Percentiles rank a stretch among this genome's conserved stretches.
phyloP scores from a whole-genome alignment of 2,888 invertebrate species.

The Hofmannophila pseudospretella region DNA sequence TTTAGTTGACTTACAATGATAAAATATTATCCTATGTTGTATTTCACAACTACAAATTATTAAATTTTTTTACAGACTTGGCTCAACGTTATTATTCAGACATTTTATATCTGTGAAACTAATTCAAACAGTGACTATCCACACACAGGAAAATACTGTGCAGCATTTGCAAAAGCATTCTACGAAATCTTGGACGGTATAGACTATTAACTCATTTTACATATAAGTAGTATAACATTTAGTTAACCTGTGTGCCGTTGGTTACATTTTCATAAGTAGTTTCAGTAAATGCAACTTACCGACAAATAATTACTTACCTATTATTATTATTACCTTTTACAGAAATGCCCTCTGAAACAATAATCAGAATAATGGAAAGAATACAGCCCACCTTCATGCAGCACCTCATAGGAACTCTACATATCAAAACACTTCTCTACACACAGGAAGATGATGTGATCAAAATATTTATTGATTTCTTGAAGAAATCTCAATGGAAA shows the following conservation, averaged over 20 bases:
- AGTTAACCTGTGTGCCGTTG: no score
- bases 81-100: slow-evolving; percentile 56
- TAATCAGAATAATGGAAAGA: slow-evolving; percentile 44
- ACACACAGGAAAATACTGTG: slow-evolving; percentile 44
- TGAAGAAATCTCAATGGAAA: slow-evolving; percentile 38
- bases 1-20: no score
- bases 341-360: slow-evolving; percentile 48
- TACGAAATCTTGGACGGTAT: slow-evolving; percentile 53
- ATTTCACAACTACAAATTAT: neutral
- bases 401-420: slow-evolving; percentile 39
- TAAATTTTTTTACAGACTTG: slow-evolving; percentile 43
- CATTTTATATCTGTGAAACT: slow-evolving; percentile 53
- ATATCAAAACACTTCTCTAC: slow-evolving; percentile 34
- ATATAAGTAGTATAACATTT: no score
- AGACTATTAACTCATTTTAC: no score
- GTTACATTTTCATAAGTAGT: neutral
- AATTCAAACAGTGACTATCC: slow-evolving; percentile 56
- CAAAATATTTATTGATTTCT: slow-evolving; percentile 37
- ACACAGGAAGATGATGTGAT: slow-evolving; percentile 41
- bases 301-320: no score
- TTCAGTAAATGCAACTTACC: neutral
- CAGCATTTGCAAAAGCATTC: slow-evolving; percentile 49
- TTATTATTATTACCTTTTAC: no score
- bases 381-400: slow-evolving; percentile 58
- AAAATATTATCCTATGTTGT: no score